Percentiles rank a stretch among this genome's conserved stretches.
Evolutionary conservation across 2,797 vertebrate species (phyloP).

Genomic region (Crenichthys baileyi): DNA sequence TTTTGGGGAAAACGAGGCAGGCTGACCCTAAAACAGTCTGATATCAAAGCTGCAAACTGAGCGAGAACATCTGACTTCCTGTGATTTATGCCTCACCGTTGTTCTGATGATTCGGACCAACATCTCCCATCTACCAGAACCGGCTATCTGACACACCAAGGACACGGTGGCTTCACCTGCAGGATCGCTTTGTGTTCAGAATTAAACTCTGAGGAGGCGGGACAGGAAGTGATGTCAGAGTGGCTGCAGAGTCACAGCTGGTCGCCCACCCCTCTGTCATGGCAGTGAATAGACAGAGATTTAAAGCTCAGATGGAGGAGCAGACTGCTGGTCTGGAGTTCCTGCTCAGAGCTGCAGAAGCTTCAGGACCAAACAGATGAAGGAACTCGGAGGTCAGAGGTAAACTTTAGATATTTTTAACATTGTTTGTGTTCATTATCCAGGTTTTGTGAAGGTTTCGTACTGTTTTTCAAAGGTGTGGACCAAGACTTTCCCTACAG

Average conservation of each 20-base stretch:
- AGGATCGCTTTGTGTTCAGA: background rate
- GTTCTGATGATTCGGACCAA: background rate
- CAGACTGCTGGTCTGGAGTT: background rate
- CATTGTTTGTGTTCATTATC: background rate
- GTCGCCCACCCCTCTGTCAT: background rate
- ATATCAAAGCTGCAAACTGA: too few species aligned
- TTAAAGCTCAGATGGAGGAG: conserved; percentile 3
- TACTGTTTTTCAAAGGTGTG: too few species aligned
- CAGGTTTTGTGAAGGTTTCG: too few species aligned
- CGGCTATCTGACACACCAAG: too few species aligned
- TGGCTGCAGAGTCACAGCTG: conserved; percentile 10
- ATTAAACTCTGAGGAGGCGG: background rate
- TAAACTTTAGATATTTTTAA: background rate
- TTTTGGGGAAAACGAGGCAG: too few species aligned
- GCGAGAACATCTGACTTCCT: background rate
- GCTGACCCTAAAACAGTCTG: too few species aligned
- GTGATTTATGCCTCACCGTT: too few species aligned
- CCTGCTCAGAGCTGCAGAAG: conserved; percentile 1
- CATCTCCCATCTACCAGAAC: too few species aligned
- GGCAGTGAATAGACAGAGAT: conserved; percentile 16
- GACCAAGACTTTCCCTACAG: too few species aligned
- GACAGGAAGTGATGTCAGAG: conserved; percentile 23
- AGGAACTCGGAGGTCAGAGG: background rate
- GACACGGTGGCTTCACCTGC: too few species aligned
- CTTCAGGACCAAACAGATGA: conserved; percentile 5